phyloP scores from a whole-genome alignment of 2,113 vertebrate species.

The Zapornia atra region DNA sequence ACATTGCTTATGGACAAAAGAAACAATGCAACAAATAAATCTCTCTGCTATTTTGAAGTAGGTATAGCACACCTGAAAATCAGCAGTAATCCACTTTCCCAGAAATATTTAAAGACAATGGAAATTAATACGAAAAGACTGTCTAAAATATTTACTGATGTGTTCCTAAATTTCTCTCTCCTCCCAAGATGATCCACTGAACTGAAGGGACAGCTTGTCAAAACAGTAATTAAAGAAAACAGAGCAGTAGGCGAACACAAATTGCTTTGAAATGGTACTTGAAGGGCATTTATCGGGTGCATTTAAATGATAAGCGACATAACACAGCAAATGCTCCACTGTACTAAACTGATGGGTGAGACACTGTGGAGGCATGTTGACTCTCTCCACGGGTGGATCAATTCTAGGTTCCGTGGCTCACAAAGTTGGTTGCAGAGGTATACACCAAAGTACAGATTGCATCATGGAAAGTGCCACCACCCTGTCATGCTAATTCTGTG shows the following conservation, averaged over 20 bases:
- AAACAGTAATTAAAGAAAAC: background rate
- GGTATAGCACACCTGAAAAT: background rate
- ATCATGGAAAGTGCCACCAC: background rate
- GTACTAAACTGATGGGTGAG: background rate
- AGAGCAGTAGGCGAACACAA: background rate
- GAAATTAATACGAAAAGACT: background rate
- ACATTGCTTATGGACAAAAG: background rate
- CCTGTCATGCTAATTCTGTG: background rate
- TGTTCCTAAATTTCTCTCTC: background rate
- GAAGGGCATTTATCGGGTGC: background rate
- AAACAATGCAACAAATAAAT: background rate
- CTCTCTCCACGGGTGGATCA: background rate
- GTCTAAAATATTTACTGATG: background rate
- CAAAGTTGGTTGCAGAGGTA: rapidly evolving
- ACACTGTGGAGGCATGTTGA: background rate
- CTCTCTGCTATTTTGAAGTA: background rate
- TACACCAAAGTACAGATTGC: background rate
- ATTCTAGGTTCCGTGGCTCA: background rate
- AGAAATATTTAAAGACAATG: background rate
- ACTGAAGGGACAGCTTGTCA: background rate
- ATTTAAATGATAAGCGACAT: background rate
- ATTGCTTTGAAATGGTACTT: background rate
- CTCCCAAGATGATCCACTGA: background rate
- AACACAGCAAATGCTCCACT: background rate
- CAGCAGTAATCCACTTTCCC: background rate